phyloP scores from a whole-genome alignment of 2,797 vertebrate species.

The Otus scops region DNA sequence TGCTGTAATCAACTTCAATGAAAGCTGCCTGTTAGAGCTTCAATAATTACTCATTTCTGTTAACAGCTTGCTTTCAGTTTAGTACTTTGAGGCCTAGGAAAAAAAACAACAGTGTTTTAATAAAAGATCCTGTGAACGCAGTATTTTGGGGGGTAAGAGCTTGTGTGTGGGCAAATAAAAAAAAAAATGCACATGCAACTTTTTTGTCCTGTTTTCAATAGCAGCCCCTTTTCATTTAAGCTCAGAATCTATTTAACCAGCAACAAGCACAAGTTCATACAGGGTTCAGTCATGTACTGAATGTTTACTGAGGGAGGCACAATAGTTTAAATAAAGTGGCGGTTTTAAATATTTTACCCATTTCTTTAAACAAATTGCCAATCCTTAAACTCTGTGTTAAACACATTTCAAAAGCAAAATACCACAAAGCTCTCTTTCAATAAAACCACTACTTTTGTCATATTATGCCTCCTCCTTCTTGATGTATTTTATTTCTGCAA shows the following conservation, averaged over 20 bases:
- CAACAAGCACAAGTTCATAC: slow-evolving; percentile 82
- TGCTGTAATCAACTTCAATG: slow-evolving; percentile 87
- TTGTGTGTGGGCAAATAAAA: slow-evolving; percentile 83
- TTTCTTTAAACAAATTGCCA: slow-evolving; percentile 83
- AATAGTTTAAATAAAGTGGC: slow-evolving; percentile 82
- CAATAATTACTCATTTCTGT: slow-evolving; percentile 89
- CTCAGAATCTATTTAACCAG: slow-evolving; percentile 79
- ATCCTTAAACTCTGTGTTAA: slow-evolving; percentile 75
- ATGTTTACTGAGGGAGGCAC: slow-evolving; percentile 82
- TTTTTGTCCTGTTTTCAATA: slow-evolving; percentile 79
- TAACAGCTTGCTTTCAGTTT: slow-evolving; percentile 85
- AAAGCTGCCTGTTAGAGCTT: slow-evolving; percentile 87
- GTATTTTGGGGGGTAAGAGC: slow-evolving; percentile 77
- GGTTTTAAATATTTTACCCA: slow-evolving; percentile 83
- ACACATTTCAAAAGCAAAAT: slow-evolving; percentile 77
- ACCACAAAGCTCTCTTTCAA: slow-evolving; percentile 70
- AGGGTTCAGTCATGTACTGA: slow-evolving; percentile 83
- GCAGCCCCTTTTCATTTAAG: slow-evolving; percentile 74
- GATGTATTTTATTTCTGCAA: slow-evolving; percentile 53
- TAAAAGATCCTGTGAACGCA: slow-evolving; percentile 77
- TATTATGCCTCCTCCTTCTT: slow-evolving; percentile 13
- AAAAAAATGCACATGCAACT: slow-evolving; percentile 76
- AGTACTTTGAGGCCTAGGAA: slow-evolving; percentile 80
- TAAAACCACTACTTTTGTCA: slow-evolving; percentile 59
- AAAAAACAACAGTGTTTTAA: slow-evolving; percentile 71